Percentiles rank a stretch among this genome's conserved stretches.
phyloP scores from a whole-genome alignment of 2,888 invertebrate genomes.

The Eucera pruinosa region DNA sequence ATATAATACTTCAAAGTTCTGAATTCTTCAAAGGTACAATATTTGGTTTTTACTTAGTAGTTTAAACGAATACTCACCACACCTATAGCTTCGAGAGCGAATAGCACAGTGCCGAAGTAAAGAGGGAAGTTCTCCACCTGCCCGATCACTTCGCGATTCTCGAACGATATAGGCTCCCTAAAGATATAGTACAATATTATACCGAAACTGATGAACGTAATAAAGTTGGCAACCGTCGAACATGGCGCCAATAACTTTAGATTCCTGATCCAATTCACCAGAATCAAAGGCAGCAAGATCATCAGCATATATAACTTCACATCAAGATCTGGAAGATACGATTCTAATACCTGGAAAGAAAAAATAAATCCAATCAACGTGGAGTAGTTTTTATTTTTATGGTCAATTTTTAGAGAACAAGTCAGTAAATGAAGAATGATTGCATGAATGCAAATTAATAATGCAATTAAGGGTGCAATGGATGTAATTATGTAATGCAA shows the following conservation, averaged over 20 bases:
- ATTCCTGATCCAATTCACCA: conserved; percentile 93
- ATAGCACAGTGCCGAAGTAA: conserved; percentile 98
- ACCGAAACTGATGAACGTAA: conserved; percentile 93
- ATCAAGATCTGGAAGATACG: conserved; percentile 82
- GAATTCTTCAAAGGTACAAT: not conserved
- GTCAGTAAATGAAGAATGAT: not conserved
- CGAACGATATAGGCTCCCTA: conserved; percentile 88
- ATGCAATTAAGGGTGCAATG: too few species aligned
- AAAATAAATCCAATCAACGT: not conserved
- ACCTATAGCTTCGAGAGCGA: conserved; percentile 97
- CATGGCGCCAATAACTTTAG: conserved; percentile 95
- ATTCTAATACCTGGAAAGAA: conserved; percentile 84
- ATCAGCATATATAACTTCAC: conserved; percentile 88
- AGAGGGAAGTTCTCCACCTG: conserved; percentile 91
- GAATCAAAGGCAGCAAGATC: conserved; percentile 87
- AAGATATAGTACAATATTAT: conserved; percentile 95
- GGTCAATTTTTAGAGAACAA: too few species aligned
- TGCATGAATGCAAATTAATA: too few species aligned
- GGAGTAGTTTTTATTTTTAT: too few species aligned
- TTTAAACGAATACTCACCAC: conserved; percentile 87
- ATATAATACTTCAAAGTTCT: too few species aligned
- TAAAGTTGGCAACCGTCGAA: conserved; percentile 94
- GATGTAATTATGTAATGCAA: too few species aligned
- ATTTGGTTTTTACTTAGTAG: too few species aligned
- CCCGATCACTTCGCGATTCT: conserved; percentile 88